Evolutionary conservation across 2,113 vertebrate genomes (phyloP).

Genomic region (Tachuris rubrigastra): DNA sequence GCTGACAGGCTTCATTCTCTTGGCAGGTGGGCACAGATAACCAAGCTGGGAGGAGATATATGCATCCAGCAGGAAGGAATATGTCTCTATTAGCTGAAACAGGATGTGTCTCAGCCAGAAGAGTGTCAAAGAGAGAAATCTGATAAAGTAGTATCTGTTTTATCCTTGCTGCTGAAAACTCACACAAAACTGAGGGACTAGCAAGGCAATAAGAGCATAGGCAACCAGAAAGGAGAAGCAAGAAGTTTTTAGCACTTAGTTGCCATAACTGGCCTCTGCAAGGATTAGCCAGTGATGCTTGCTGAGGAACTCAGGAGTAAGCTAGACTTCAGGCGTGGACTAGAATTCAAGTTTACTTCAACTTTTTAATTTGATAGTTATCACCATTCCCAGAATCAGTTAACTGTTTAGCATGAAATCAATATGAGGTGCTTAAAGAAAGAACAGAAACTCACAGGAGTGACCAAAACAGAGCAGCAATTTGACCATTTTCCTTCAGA

Average conservation of each 20-base stretch:
- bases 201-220: not conserved
- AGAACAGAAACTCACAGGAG: not conserved
- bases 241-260: not conserved
- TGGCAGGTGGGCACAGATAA: not conserved
- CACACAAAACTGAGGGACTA: accelerated
- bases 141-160: not conserved
- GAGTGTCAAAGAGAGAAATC: not conserved
- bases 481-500: not conserved
- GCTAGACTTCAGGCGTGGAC: not conserved
- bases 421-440: not conserved
- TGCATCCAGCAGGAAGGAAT: not conserved
- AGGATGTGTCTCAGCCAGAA: not conserved
- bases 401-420: not conserved
- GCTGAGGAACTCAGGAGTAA: not conserved
- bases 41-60: accelerated
- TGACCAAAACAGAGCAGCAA: not conserved
- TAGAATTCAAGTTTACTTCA: not conserved
- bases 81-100: not conserved
- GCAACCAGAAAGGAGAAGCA: not conserved
- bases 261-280: not conserved
- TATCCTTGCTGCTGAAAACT: not conserved
- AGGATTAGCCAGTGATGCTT: not conserved
- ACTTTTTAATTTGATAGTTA: not conserved
- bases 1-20: not conserved
- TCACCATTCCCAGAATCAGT: not conserved